Conservation (phyloP, 2,888 invertebrate species). For the Heliconius erato region DNA sequence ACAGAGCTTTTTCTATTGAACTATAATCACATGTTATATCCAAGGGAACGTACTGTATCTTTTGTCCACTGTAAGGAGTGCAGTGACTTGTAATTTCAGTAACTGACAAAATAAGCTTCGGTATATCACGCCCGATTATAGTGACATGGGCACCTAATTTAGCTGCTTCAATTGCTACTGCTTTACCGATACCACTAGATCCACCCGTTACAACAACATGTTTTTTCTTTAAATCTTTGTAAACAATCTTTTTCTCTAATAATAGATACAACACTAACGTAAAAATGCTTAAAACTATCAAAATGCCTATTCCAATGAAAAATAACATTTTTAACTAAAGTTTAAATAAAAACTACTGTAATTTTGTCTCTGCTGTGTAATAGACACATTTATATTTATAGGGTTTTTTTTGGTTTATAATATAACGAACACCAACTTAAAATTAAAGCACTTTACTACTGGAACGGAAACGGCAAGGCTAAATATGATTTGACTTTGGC, state of each 20-base stretch:
- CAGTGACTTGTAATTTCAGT: slow-evolving; percentile 80
- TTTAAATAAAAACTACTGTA: background rate
- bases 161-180: slow-evolving; percentile 91
- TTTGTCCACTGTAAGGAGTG: slow-evolving; percentile 61
- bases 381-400: background rate
- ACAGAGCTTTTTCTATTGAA: slow-evolving; percentile 84
- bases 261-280: slow-evolving; percentile 58
- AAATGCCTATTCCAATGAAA: slow-evolving; percentile 49
- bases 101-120: slow-evolving; percentile 88
- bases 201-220: slow-evolving; percentile 95
- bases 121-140: slow-evolving; percentile 93
- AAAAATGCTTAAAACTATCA: slow-evolving; percentile 55
- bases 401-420: background rate
- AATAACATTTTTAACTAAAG: slow-evolving; percentile 43
- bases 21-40: slow-evolving; percentile 89
- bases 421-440: background rate
- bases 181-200: slow-evolving; percentile 97
- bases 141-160: slow-evolving; percentile 95
- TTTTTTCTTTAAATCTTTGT: slow-evolving; percentile 76
- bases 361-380: slow-evolving; percentile 18
- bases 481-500: background rate
- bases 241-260: slow-evolving; percentile 67
- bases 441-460: background rate
- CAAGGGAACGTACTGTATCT: slow-evolving; percentile 87
- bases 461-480: background rate